Evolutionary conservation across 2,797 vertebrate species (phyloP).

Genomic region (Acanthopagrus latus): DNA sequence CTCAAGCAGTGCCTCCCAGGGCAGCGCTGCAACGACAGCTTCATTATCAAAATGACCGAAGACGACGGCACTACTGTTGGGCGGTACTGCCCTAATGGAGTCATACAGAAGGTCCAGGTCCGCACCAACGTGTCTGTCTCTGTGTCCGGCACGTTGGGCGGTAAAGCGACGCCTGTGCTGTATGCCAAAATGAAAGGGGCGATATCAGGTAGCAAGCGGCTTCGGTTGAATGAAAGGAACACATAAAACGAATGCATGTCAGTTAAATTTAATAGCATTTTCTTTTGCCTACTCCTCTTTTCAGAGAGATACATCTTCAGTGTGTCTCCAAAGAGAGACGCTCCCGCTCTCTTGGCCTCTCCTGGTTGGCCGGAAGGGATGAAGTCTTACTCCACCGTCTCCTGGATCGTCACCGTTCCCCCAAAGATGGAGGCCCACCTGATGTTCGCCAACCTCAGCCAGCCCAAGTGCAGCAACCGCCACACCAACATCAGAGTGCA

Average conservation of each 20-base stretch:
- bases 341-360: constrained; percentile 84
- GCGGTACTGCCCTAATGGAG: constrained; percentile 88
- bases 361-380: constrained; percentile 88
- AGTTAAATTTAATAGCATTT: background rate
- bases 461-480: constrained; percentile 81
- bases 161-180: constrained; percentile 77
- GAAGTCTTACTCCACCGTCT: constrained; percentile 83
- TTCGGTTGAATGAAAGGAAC: accelerated
- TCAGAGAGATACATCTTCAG: constrained; percentile 91
- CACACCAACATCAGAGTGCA: constrained; percentile 86
- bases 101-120: constrained; percentile 89
- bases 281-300: background rate
- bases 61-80: constrained; percentile 79
- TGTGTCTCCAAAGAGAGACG: constrained; percentile 79
- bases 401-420: constrained; percentile 89
- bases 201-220: constrained; percentile 79
- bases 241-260: background rate
- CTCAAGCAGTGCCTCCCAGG: constrained; percentile 85
- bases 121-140: constrained; percentile 87
- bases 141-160: constrained; percentile 65
- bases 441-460: constrained; percentile 82
- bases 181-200: constrained; percentile 81
- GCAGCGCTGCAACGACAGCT: constrained; percentile 81
- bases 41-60: constrained; percentile 77
- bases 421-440: constrained; percentile 82